Conservation (phyloP, 1,140 invertebrate genomes). For the Anthonomus grandis region DNA sequence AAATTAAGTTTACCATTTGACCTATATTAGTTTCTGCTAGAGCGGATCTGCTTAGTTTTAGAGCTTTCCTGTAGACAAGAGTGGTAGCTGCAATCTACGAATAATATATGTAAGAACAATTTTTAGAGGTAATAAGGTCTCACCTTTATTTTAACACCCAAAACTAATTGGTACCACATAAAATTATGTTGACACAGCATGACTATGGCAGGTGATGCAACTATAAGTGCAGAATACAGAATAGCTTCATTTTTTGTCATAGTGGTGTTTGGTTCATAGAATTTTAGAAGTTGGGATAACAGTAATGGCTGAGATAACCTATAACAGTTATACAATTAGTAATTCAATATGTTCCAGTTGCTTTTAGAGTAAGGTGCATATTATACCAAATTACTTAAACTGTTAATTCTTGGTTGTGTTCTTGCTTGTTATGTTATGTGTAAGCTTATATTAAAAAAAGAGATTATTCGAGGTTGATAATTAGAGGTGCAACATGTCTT, state of each 20-base stretch:
- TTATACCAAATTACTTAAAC: too few species aligned
- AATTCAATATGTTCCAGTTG: too few species aligned
- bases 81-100: conserved; percentile 63
- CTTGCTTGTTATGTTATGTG: too few species aligned
- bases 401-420: too few species aligned
- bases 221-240: conserved; percentile 63
- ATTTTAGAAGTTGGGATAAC: conserved; percentile 26
- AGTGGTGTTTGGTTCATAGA: conserved; percentile 19
- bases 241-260: conserved; percentile 56
- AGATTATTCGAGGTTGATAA: too few species aligned
- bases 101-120: too few species aligned
- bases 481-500: too few species aligned
- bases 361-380: too few species aligned
- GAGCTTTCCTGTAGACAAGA: conserved; percentile 76
- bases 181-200: conserved; percentile 73
- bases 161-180: conserved; percentile 65
- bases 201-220: conserved; percentile 60
- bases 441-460: too few species aligned
- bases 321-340: too few species aligned
- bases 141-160: conserved; percentile 78
- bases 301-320: conserved; percentile 50
- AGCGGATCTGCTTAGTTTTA: conserved; percentile 60
- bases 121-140: conserved; percentile 68
- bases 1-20: conserved; percentile 82
- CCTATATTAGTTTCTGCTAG: conserved; percentile 74